phyloP scores from a whole-genome alignment of 2,797 vertebrate genomes.

The Tragelaphus oryx region DNA sequence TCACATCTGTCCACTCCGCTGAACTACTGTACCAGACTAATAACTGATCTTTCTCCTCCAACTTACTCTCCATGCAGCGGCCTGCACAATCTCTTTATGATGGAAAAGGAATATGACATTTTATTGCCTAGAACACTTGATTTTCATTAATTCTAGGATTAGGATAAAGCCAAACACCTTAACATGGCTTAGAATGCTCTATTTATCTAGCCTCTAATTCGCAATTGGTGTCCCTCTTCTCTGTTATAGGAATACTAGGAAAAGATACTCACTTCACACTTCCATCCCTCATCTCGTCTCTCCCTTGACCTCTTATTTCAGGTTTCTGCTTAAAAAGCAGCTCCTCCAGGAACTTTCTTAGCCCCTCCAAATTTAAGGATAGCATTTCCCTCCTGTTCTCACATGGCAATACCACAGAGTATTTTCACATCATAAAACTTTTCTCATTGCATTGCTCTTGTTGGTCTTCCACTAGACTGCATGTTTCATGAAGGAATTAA shows the following conservation, averaged over 20 bases:
- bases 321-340: background rate
- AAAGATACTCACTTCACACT: background rate
- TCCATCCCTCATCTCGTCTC: background rate
- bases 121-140: background rate
- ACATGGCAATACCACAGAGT: background rate
- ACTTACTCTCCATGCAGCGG: background rate
- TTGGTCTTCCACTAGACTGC: background rate
- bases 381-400: background rate
- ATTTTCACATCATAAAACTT: background rate
- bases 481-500: background rate
- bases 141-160: background rate
- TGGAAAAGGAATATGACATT: background rate
- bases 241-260: background rate
- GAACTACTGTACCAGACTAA: background rate
- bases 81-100: background rate
- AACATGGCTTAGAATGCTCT: background rate
- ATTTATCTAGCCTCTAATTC: background rate
- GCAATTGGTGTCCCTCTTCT: background rate
- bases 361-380: background rate
- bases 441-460: background rate
- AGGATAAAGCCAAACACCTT: background rate
- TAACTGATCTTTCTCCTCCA: background rate
- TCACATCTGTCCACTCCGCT: background rate
- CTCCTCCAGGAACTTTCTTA: background rate
- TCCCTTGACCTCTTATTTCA: background rate